Conservation (phyloP, 1,140 invertebrate species). For the Charaxes varanes region DNA sequence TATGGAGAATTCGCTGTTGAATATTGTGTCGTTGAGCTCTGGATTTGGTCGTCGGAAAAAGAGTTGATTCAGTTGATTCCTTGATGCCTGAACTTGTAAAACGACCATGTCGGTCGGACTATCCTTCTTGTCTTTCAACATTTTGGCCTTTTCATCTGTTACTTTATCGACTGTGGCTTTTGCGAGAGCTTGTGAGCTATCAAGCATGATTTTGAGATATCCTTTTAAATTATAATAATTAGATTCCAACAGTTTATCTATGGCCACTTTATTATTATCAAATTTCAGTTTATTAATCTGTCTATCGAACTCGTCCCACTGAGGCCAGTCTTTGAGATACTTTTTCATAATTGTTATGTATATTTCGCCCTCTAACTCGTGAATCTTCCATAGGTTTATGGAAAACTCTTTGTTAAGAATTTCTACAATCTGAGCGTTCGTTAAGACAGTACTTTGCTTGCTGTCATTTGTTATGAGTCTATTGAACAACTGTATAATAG, state of each 20-base stretch:
- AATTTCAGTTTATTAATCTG: constrained; percentile 24
- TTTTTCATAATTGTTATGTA: constrained; percentile 52
- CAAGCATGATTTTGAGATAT: constrained; percentile 32
- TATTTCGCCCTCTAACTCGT: constrained; percentile 43
- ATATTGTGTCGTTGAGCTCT: constrained; percentile 28
- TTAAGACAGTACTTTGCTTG: constrained; percentile 47
- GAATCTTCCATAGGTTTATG: constrained; percentile 25
- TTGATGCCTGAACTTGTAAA: constrained; percentile 37
- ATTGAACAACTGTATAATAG: constrained; percentile 39
- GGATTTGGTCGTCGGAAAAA: constrained; percentile 32
- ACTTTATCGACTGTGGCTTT: constrained; percentile 17
- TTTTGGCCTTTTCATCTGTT: constrained; percentile 2
- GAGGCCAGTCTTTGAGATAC: constrained; percentile 56
- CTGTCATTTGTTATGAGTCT: constrained; percentile 38
- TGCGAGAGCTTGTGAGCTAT: constrained; percentile 20
- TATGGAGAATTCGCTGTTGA: constrained; percentile 24
- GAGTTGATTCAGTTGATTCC: constrained; percentile 38
- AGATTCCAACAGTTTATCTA: constrained; percentile 26
- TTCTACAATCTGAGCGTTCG: constrained; percentile 46
- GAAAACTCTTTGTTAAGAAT: constrained; percentile 49
- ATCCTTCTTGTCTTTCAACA: constrained; percentile 1
- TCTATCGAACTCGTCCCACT: constrained; percentile 52
- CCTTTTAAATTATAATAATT: constrained; percentile 37
- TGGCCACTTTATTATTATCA: constrained; percentile 16
- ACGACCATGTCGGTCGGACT: constrained; percentile 15